These are phyloP conservation scores for Uloborus diversus DNA, from an alignment of 1,140 invertebrate genomes.

Conservation along the genomic window DNA sequence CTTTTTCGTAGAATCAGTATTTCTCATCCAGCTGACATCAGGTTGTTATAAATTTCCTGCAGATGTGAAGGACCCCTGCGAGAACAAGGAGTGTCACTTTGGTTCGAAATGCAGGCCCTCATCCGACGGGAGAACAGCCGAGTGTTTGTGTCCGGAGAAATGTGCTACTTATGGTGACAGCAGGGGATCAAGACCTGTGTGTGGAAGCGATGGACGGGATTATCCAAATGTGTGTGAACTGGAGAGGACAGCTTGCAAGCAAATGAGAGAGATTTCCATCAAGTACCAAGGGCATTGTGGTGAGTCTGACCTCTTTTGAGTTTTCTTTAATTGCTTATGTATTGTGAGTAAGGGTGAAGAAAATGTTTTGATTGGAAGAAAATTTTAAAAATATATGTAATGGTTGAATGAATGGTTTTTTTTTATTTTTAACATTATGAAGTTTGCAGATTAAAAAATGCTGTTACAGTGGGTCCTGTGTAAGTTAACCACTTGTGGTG, in stretches of 20 bases:
- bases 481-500: too few species aligned
- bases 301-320: conserved; percentile 68
- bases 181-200: conserved; percentile 77
- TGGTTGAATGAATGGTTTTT: too few species aligned
- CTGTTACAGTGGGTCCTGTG: too few species aligned
- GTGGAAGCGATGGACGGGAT: conserved; percentile 69
- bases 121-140: conserved; percentile 76
- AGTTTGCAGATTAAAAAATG: too few species aligned
- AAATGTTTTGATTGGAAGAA: too few species aligned
- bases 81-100: conserved; percentile 75
- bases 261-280: conserved; percentile 79
- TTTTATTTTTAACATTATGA: too few species aligned
- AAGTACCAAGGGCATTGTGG: conserved; percentile 90
- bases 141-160: conserved; percentile 77
- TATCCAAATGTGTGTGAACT: conserved; percentile 83
- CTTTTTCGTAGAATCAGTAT: background rate
- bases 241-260: conserved; percentile 77
- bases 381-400: too few species aligned
- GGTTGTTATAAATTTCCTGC: conserved; percentile 69
- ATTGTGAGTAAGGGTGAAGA: too few species aligned
- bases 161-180: conserved; percentile 84
- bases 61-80: conserved; percentile 82
- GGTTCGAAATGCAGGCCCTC: conserved; percentile 80
- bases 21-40: conserved; percentile 31
- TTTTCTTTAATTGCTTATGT: background rate